These are phyloP conservation scores for Caenorhabditis sinica DNA, from an alignment of 2,888 invertebrate species.

Conservation along the genomic window DNA sequence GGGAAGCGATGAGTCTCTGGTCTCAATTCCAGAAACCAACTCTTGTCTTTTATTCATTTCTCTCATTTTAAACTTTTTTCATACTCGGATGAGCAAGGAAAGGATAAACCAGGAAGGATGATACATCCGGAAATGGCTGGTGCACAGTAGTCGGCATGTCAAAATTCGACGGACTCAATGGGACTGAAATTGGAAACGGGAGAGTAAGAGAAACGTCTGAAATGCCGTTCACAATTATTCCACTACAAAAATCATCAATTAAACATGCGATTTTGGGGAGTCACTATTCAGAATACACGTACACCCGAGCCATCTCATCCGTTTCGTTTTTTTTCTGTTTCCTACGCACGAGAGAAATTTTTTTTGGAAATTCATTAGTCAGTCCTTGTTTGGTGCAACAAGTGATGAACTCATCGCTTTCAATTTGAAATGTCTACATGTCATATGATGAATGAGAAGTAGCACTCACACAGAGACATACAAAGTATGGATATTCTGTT, in stretches of 20 bases:
- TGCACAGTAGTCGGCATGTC: slow-evolving; percentile 10
- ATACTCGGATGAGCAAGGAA: not conserved
- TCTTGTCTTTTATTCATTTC: slow-evolving; percentile 3
- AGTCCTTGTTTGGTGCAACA: slow-evolving; percentile 32
- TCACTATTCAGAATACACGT: slow-evolving; percentile 46
- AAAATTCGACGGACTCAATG: slow-evolving; percentile 3
- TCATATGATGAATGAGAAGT: slow-evolving; percentile 50
- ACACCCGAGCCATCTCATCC: slow-evolving; percentile 1
- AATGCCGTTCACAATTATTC: slow-evolving; percentile 54
- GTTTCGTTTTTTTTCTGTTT: not conserved
- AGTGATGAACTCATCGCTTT: slow-evolving; percentile 48
- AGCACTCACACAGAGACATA: slow-evolving; percentile 23
- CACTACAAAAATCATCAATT: slow-evolving; percentile 50
- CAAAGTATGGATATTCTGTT: slow-evolving; percentile 43
- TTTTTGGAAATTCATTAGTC: slow-evolving; percentile 30
- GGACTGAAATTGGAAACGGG: no score
- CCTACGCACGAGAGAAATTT: not conserved
- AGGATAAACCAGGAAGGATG: slow-evolving; percentile 52
- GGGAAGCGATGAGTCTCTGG: not conserved
- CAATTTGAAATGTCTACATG: slow-evolving; percentile 49
- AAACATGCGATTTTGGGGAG: slow-evolving; percentile 43
- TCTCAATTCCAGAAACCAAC: slow-evolving; percentile 48
- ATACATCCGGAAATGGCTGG: slow-evolving; percentile 41
- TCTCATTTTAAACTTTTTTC: slow-evolving; percentile 1
- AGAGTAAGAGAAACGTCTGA: slow-evolving; percentile 40